Evolutionary conservation across 2,797 vertebrate genomes (phyloP), one percentile per base, ranked within the genome.

Genomic region (Channallabes apus): DNA sequence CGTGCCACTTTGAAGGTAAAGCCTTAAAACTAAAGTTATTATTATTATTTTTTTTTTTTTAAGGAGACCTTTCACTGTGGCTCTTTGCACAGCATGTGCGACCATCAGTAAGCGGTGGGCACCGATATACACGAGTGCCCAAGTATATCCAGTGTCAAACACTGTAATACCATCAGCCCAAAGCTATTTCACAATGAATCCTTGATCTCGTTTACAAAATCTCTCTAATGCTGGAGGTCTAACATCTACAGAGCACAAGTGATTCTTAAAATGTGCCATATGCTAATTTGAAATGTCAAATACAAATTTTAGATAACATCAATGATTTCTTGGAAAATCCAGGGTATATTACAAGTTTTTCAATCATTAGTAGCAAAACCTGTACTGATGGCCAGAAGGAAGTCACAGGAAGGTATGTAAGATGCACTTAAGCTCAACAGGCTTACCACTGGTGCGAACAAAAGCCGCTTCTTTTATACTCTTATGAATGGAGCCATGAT

Each of bases 381-480:
- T 29, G 3, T 56, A 38, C 62, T 24, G 20, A 56, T 77, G 11
- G 18, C 18, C 9, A 77, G 56, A 56, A 24, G 22, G n/a, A 38
- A 27, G 38, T 22, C 61, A 83, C 71, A 83, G 32, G 72, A 56
- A 64, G 61, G 38, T 68, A 17, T 78, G 29, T 59, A 35, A 69
- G 46, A 69, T 9, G 51, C 62, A 78, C 51, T 29, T 18, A 12
- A 56, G 22, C 62, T 67, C 41, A 32, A 32, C 32, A 35, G 29
- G 72, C 29, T 56, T 58, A 38, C 27, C 64, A 35, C 27, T 41
- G 27, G 22, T 58, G 54, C 11, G 24, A 54, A 84, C 29, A 68
- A 78, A 78, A 67, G 62, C 62, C 56, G 82, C 62, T 56, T 35
- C 41, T 76, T 35, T 77, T 84, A 51, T 65, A 24, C 77, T 15